Percentiles rank a stretch among this genome's conserved stretches.
Evolutionary conservation across 2,888 invertebrate species (phyloP).

Genomic region (Labia minor): DNA sequence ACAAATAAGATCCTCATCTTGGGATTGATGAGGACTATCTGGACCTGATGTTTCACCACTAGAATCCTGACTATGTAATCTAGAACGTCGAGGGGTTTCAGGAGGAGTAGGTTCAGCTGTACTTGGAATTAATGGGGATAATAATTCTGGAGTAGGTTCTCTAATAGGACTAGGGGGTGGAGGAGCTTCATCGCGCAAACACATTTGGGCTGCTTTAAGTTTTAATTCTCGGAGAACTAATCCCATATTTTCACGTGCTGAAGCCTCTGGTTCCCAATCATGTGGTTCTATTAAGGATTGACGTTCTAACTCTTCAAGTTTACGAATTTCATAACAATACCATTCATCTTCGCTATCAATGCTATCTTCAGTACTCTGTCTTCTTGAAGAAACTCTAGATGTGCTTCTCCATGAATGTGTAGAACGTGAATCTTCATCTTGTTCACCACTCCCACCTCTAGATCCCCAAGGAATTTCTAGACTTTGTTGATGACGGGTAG

Average conservation of each 20-base stretch:
- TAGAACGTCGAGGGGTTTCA: constrained; percentile 32
- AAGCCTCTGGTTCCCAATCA: constrained; percentile 52
- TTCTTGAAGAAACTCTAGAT: constrained; percentile 70
- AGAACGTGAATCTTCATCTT: constrained; percentile 72
- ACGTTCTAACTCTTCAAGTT: constrained; percentile 75
- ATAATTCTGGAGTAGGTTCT: not conserved
- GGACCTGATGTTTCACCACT: constrained; percentile 84
- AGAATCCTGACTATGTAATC: constrained; percentile 44
- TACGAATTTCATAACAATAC: constrained; percentile 79
- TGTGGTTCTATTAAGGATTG: constrained; percentile 54
- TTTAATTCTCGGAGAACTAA: constrained; percentile 65
- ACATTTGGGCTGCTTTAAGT: constrained; percentile 44
- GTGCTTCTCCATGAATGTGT: constrained; percentile 81
- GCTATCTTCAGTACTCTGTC: constrained; percentile 85
- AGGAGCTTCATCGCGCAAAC: constrained; percentile 13
- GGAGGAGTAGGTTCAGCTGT: not conserved
- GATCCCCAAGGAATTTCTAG: constrained; percentile 64
- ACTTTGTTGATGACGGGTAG: constrained; percentile 62
- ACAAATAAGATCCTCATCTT: constrained; percentile 60
- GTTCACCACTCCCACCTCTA: constrained; percentile 41
- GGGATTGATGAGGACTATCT: constrained; percentile 68
- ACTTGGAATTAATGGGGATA: not conserved
- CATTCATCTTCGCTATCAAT: constrained; percentile 90
- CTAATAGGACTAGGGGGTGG: not conserved
- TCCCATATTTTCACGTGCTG: constrained; percentile 68